These are phyloP conservation scores for Drosophila guanche DNA, from an alignment of 1,140 invertebrate species.

Conservation along the genomic window DNA sequence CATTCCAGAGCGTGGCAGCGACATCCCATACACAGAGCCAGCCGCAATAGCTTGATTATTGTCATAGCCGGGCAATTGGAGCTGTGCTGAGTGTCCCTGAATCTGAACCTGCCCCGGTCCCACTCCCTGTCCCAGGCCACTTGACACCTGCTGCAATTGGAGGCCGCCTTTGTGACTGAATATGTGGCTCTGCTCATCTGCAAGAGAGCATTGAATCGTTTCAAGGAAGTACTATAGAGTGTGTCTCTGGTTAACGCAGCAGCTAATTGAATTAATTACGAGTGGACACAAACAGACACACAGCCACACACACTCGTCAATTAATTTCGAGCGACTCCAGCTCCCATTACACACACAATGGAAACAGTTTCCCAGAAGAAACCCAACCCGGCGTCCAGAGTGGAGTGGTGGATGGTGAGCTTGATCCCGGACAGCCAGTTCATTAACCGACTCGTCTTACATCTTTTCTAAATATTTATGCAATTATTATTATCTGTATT, in stretches of 20 bases:
- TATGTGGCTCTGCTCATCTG: constrained; percentile 85
- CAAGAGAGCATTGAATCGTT: constrained; percentile 31
- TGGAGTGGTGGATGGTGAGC: constrained; percentile 1
- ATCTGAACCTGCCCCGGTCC: constrained; percentile 33
- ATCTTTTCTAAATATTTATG: constrained; percentile 58
- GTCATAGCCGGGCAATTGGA: constrained; percentile 46
- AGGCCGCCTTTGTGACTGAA: constrained; percentile 88
- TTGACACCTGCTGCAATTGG: constrained; percentile 82
- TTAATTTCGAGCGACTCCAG: constrained; percentile 66
- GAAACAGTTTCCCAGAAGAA: constrained; percentile 75
- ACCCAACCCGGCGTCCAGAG: not conserved
- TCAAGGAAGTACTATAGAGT: constrained; percentile 62
- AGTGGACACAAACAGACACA: constrained; percentile 50
- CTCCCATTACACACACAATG: constrained; percentile 70
- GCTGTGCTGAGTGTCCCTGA: constrained; percentile 57
- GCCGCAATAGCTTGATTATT: constrained; percentile 43
- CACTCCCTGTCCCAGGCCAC: constrained; percentile 23
- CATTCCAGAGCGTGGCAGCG: constrained; percentile 64
- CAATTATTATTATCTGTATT: constrained; percentile 22
- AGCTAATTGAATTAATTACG: constrained; percentile 78
- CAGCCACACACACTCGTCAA: constrained; percentile 71
- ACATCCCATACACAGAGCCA: constrained; percentile 62
- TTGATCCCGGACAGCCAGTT: constrained; percentile 13
- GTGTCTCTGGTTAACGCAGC: constrained; percentile 59
- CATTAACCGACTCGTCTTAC: constrained; percentile 8